Percentiles rank a stretch among this genome's conserved stretches.
phyloP scores from a whole-genome alignment of 2,113 vertebrate species.

The Holacanthus passer region DNA sequence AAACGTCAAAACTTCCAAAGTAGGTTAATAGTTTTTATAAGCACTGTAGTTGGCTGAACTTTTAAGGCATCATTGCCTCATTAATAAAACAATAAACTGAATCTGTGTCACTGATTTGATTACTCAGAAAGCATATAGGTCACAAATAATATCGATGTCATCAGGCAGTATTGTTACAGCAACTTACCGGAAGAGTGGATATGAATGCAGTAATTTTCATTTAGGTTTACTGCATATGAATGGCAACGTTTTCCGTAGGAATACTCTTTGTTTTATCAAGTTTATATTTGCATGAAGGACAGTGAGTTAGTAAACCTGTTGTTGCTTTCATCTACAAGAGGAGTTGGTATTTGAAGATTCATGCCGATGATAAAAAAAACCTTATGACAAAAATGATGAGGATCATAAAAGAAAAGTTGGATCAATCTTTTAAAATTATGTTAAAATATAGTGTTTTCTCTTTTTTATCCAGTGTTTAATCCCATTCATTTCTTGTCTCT shows the following conservation, averaged over 20 bases:
- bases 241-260: background rate
- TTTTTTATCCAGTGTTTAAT: background rate
- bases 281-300: background rate
- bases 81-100: slow-evolving; percentile 1
- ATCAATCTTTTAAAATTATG: background rate
- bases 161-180: background rate
- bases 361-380: too few species aligned
- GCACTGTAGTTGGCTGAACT: background rate
- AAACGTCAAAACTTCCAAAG: background rate
- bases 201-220: background rate
- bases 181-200: background rate
- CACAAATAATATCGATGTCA: slow-evolving; percentile 15
- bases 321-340: background rate
- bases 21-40: background rate
- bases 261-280: background rate
- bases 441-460: background rate
- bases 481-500: slow-evolving; percentile 23
- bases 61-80: background rate
- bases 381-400: too few species aligned
- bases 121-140: background rate
- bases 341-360: background rate
- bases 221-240: background rate
- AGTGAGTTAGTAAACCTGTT: too few species aligned
- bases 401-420: too few species aligned
- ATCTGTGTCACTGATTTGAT: background rate